These are phyloP conservation scores for Scolanthus callimorphus DNA, from an alignment of 92 coral and sea anemone species.

Conservation along the genomic window DNA sequence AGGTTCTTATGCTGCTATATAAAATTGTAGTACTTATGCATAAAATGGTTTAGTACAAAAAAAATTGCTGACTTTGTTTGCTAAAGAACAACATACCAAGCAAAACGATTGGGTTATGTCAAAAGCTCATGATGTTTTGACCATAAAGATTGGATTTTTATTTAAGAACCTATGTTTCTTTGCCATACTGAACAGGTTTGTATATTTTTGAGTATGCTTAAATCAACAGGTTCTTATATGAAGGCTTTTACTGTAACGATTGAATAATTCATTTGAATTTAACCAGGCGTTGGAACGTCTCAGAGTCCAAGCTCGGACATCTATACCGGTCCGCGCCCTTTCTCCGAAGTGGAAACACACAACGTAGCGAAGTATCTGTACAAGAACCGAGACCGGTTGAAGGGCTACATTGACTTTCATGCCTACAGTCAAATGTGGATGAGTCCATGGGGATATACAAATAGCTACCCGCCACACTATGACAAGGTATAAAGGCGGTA, in stretches of 20 bases:
- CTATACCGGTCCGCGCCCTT: constrained; percentile 61
- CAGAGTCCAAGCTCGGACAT: constrained; percentile 36
- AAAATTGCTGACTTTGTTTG: too few relatives aligned
- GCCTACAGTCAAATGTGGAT: constrained; percentile 82
- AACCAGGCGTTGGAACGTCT: constrained; percentile 71
- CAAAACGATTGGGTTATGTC: too few relatives aligned
- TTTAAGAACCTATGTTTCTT: background rate
- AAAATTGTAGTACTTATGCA: too few relatives aligned
- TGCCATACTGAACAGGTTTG: too few relatives aligned
- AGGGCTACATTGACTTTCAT: constrained; percentile 82
- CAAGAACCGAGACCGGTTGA: constrained; percentile 43
- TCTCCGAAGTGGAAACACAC: constrained; percentile 71
- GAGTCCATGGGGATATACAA: constrained; percentile 86
- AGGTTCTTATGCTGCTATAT: too few relatives aligned
- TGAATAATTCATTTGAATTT: background rate
- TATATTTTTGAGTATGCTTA: too few relatives aligned
- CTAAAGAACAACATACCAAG: too few relatives aligned
- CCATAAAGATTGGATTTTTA: too few relatives aligned
- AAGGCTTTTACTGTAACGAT: too few relatives aligned
- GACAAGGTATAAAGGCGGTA: constrained; percentile 4
- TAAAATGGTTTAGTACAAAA: too few relatives aligned
- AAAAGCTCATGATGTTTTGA: too few relatives aligned
- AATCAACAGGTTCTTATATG: too few relatives aligned
- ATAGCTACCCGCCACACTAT: constrained; percentile 45
- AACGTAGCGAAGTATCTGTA: constrained; percentile 65